Percentiles rank a stretch among this genome's conserved stretches.
These are phyloP conservation scores for Scelioninae gen. 2 DNA, from an alignment of 2,888 invertebrate genomes.

Conservation along the genomic window DNA sequence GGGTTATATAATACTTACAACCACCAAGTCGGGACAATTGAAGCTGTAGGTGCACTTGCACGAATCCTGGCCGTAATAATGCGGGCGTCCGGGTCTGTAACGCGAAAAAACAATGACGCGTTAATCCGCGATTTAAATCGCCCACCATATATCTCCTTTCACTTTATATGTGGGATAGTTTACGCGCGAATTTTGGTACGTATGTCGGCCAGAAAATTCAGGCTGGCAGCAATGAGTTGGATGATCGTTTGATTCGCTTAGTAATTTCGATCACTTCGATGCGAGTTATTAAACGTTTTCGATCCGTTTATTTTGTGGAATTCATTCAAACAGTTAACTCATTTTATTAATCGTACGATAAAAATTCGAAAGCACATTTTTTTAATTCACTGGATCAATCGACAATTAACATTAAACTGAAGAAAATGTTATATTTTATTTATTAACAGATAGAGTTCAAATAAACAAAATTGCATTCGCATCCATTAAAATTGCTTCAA, in stretches of 20 bases:
- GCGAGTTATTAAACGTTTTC: too few species aligned
- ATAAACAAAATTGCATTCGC: too few species aligned
- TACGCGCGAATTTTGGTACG: constrained; percentile 25
- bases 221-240: neutral
- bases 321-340: too few species aligned
- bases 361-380: too few species aligned
- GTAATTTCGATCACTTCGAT: neutral
- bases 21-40: constrained; percentile 78
- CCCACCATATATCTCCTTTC: constrained; percentile 28
- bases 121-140: constrained; percentile 45
- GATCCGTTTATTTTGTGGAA: too few species aligned
- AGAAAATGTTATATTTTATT: too few species aligned
- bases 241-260: constrained; percentile 16
- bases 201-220: constrained; percentile 10
- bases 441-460: too few species aligned
- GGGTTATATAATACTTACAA: constrained; percentile 72
- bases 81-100: constrained; percentile 62
- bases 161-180: constrained; percentile 21
- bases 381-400: too few species aligned
- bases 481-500: too few species aligned
- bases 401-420: too few species aligned
- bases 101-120: constrained; percentile 32
- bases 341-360: too few species aligned
- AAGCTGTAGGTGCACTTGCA: constrained; percentile 78
- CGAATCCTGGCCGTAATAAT: constrained; percentile 67